Evolutionary conservation across 2,113 vertebrate genomes (phyloP), one percentile per base, ranked within the genome.

Genomic region (Edolisoma coerulescens): DNA sequence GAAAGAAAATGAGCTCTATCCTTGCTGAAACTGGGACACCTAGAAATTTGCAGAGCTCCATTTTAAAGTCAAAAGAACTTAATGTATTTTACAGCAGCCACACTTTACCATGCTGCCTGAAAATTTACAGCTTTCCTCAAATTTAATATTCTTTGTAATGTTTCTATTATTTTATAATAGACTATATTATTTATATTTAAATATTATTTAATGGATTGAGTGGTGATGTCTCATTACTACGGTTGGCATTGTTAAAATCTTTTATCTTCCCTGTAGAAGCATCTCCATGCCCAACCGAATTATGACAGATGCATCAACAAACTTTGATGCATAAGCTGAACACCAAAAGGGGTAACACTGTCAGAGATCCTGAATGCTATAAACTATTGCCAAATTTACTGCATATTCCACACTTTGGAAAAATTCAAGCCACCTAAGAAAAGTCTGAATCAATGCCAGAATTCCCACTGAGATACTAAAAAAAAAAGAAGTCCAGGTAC

Each of bases 311-410:
- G 11, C 11, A 75, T 19, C 54, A 75, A 68, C 33, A 73, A 88
- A 71, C 27, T 42, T 9, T 4, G 18, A 73, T 57, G 30, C 20
- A 11, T 19, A 17, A 70, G 28, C 9, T 0, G 0, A 67, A 33
- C 30, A 84, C 11, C 15, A 65, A 61, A 73, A 77, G 2, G 6
- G 19, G 5, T 53, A 80, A 79, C 27, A 56, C 33, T 17, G 24
- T 35, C 44, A 84, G 23, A 70, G 12, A 24, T 53, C 10, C 47
- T 35, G 16, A 77, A 52, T 21, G 12, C 20, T 57, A 27, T 30
- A 30, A 90, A 70, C 9, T 59, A 53, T 6, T 65, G 50, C 13
- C 45, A 56, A 74, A 65, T 87, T 45, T 52, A 77, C 33, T 76
- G 50, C 14, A 44, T 28, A 42, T 52, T 83, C 30, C n/a, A 52